Conservation (phyloP, 2,888 invertebrate genomes). For the Autographa gamma region DNA sequence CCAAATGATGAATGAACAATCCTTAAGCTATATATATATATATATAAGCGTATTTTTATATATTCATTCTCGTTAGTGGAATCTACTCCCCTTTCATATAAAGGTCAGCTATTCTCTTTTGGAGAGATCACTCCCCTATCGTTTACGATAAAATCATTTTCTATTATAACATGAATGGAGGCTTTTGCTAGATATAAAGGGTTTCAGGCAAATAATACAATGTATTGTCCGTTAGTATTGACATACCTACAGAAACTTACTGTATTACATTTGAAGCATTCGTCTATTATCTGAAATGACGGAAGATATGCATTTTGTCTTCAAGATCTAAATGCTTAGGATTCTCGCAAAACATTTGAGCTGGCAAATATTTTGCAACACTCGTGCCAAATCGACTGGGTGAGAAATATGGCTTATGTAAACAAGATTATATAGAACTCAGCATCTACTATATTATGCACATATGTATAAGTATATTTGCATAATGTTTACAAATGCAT, state of each 20-base stretch:
- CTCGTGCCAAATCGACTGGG: slow-evolving; percentile 44
- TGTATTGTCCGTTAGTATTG: neutral
- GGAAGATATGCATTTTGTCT: slow-evolving; percentile 12
- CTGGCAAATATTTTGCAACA: slow-evolving; percentile 25
- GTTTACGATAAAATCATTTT: neutral
- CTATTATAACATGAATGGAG: neutral
- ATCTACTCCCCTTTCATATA: too few species aligned
- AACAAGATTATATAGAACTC: slow-evolving; percentile 19
- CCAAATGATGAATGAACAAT: too few species aligned
- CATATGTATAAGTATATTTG: neutral
- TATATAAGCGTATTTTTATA: too few species aligned
- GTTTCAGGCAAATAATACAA: neutral
- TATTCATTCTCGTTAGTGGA: too few species aligned
- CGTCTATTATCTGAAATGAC: slow-evolving; percentile 8
- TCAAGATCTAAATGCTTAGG: slow-evolving; percentile 30
- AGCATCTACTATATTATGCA: neutral
- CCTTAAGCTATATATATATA: too few species aligned
- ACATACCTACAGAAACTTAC: neutral
- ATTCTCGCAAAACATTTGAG: slow-evolving; percentile 27
- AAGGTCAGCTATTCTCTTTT: neutral
- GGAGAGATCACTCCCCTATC: neutral
- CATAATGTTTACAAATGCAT: neutral
- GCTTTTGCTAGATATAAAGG: neutral
- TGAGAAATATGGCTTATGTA: slow-evolving; percentile 15
- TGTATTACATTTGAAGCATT: neutral